Evolutionary conservation across 2,797 vertebrate genomes (phyloP).

Genomic region (Nannoperca obscura): DNA sequence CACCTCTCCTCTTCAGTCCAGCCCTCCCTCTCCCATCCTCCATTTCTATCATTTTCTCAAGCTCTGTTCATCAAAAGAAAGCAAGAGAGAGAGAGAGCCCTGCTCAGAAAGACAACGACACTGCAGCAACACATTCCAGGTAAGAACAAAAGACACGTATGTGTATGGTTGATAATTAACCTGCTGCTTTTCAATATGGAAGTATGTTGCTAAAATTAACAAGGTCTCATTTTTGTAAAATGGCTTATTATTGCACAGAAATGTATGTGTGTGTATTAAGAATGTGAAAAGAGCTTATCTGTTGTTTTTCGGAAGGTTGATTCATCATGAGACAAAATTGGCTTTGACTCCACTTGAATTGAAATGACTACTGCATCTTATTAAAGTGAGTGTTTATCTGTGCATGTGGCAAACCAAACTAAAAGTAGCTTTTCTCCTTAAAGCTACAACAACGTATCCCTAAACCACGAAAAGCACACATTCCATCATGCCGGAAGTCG

Average conservation of each 20-base stretch:
- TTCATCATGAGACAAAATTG: not conserved
- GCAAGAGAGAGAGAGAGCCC: slow-evolving; percentile 12
- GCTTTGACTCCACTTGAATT: not conserved
- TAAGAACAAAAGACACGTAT: slow-evolving; percentile 53
- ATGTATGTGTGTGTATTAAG: not conserved
- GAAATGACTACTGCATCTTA: not conserved
- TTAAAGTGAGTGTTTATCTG: not conserved
- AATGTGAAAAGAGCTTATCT: not conserved
- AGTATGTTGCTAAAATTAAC: not conserved
- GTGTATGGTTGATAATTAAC: slow-evolving; percentile 24
- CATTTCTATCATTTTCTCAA: slow-evolving; percentile 62
- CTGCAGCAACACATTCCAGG: slow-evolving; percentile 43
- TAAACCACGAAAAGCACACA: not conserved
- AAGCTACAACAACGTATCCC: slow-evolving; percentile 5
- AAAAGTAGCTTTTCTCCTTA: not conserved
- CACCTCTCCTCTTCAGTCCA: slow-evolving; percentile 44
- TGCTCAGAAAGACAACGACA: slow-evolving; percentile 35
- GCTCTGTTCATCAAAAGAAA: slow-evolving; percentile 61
- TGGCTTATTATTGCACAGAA: not conserved
- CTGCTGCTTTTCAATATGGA: slow-evolving; percentile 13
- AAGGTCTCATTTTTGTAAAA: not conserved
- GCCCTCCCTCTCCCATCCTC: slow-evolving; percentile 49
- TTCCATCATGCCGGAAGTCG: slow-evolving; percentile 57
- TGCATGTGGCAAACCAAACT: not conserved
- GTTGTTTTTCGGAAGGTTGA: not conserved